phyloP scores from a whole-genome alignment of 2,797 vertebrate genomes.

The Mus caroli region DNA sequence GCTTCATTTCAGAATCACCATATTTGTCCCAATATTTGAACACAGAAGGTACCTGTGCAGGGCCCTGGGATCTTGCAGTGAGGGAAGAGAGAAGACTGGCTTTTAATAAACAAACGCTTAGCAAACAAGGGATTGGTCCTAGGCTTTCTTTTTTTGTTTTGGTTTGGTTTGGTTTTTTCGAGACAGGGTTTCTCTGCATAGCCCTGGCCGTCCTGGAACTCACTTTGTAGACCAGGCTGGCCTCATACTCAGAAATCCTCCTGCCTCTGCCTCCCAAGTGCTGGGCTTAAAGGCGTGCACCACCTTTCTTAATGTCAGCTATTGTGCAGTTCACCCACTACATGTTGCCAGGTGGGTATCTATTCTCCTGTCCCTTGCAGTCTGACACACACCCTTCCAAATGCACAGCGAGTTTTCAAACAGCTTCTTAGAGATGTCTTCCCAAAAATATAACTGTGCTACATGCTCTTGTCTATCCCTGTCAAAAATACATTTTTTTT shows the following conservation, averaged over 20 bases:
- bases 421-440: not conserved
- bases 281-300: no score
- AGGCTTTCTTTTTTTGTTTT: not conserved
- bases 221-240: no score
- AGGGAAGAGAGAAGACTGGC: not conserved
- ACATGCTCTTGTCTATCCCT: not conserved
- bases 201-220: no score
- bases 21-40: not conserved
- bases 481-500: slow-evolving; percentile 18
- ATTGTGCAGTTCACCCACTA: not conserved
- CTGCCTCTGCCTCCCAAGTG: no score
- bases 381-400: not conserved
- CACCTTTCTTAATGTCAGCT: not conserved
- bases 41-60: not conserved
- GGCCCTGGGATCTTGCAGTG: not conserved
- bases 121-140: not conserved
- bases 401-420: not conserved
- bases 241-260: no score
- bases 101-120: not conserved
- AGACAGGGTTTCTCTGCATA: no score
- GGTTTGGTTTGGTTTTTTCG: no score
- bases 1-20: not conserved
- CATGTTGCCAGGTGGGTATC: not conserved
- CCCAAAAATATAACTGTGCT: not conserved
- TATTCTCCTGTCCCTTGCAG: not conserved